Percentiles rank a stretch among this genome's conserved stretches.
phyloP scores from a whole-genome alignment of 2,113 vertebrate genomes.

The Perca fluviatilis region DNA sequence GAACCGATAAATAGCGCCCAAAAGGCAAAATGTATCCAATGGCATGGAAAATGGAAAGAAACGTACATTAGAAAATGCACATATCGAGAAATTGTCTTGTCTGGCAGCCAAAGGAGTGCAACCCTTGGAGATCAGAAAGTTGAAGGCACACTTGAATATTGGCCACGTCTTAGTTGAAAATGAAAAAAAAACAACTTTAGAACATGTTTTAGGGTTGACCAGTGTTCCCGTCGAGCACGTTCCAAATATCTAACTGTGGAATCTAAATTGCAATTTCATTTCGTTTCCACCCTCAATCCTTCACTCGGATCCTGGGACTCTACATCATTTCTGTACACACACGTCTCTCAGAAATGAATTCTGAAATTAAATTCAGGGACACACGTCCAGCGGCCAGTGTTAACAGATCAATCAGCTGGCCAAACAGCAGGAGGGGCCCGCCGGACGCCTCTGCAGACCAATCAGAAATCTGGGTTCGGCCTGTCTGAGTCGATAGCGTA shows the following conservation, averaged over 20 bases:
- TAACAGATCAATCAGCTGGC: slow-evolving; percentile 83
- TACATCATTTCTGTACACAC: slow-evolving; percentile 79
- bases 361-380: slow-evolving; percentile 85
- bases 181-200: slow-evolving; percentile 9
- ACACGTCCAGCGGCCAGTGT: slow-evolving; percentile 76
- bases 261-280: slow-evolving; percentile 65
- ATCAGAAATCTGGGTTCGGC: slow-evolving; percentile 56
- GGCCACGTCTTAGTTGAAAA: slow-evolving; percentile 3
- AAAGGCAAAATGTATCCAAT: slow-evolving; percentile 42
- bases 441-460: slow-evolving; percentile 64
- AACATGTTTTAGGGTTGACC: slow-evolving; percentile 2
- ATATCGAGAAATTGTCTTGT: slow-evolving; percentile 3
- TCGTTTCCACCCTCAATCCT: slow-evolving; percentile 49
- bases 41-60: slow-evolving; percentile 36
- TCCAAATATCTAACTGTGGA: slow-evolving; percentile 34
- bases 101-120: not conserved
- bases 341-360: slow-evolving; percentile 79
- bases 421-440: slow-evolving; percentile 75
- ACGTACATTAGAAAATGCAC: not conserved
- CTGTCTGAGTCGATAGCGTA: slow-evolving; percentile 66
- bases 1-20: slow-evolving; percentile 32
- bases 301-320: slow-evolving; percentile 62
- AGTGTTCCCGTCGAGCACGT: slow-evolving; percentile 14
- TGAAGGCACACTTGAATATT: not conserved
- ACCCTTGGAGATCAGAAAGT: slow-evolving; percentile 6